Evolutionary conservation across 2,888 invertebrate species (phyloP), one percentile per base, ranked within the genome.

Genomic region (Epinotia ramella): DNA sequence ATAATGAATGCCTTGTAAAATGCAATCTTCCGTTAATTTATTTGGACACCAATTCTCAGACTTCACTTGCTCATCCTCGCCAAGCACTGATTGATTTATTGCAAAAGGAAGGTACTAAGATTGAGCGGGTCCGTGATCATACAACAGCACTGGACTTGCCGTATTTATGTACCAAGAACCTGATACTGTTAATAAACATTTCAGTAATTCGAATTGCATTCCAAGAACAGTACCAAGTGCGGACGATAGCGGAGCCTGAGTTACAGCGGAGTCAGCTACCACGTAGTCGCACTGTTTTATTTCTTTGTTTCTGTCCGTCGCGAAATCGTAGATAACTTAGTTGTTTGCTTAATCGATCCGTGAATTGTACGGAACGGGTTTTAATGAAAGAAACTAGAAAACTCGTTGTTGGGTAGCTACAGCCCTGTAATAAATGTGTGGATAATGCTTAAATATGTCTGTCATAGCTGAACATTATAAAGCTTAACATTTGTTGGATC

Each of bases 141-240:
- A 33, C 53, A 20, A 49, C 53, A 20, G 67, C 62, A 75, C 69
- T 73, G 33, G 40, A 28, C 67, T 67, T 76, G 80, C 81, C 83
- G 81, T 88, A 87, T 89, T 88, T 87, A 88, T 86, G 83, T 81
- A 81, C 80, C 78, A 84, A 88, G 88, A 91, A 92, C 86, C 82
- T 88, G 93, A 93, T 93, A 91, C 89, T 87, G 86, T 88, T 88
- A 89, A 90, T 93, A 93, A 93, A 92, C 91, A 91, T 88, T 89
- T 90, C 86, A 86, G 84, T 87, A 88, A 89, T 87, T 89, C 86
- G 88, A 85, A 88, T 90, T 87, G 90, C 89, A 85, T 93, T 93
- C 94, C 88, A 84, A 91, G 92, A 93, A 93, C 80, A 85, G 85
- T 83, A 83, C 81, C 75, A 81, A 79, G 82, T 76, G 77, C 76